Conservation (phyloP, 2,888 invertebrate species). For the Mythimna vitellina region DNA sequence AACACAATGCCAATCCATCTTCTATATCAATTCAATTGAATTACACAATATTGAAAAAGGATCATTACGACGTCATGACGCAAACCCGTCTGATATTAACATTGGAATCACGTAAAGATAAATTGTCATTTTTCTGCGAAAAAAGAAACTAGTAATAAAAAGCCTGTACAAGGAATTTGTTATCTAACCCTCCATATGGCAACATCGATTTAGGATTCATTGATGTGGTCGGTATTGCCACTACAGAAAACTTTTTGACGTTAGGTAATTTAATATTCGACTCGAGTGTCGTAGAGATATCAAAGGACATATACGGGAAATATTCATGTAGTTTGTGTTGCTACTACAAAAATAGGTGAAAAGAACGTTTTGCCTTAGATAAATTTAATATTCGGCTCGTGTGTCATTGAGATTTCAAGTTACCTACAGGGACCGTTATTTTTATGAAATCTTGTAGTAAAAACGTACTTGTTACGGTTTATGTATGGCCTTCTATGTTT, state of each 20-base stretch:
- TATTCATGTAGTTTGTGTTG: slow-evolving; percentile 10
- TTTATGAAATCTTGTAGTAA: not conserved
- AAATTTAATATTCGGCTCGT: not conserved
- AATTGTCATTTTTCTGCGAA: slow-evolving; percentile 39
- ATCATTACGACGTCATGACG: slow-evolving; percentile 14
- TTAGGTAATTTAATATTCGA: slow-evolving; percentile 20
- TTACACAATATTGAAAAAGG: not conserved
- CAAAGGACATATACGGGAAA: slow-evolving; percentile 1
- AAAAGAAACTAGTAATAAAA: slow-evolving; percentile 45
- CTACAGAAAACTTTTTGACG: slow-evolving; percentile 14
- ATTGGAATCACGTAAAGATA: slow-evolving; percentile 44
- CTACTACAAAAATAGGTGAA: not conserved
- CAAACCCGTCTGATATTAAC: slow-evolving; percentile 7
- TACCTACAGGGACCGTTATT: not conserved
- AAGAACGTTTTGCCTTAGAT: not conserved
- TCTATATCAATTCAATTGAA: not conserved
- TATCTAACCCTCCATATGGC: slow-evolving; percentile 32
- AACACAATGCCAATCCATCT: not conserved
- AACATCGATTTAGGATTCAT: slow-evolving; percentile 35
- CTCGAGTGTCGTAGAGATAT: slow-evolving; percentile 9
- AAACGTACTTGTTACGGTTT: not conserved
- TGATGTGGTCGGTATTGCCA: slow-evolving; percentile 13
- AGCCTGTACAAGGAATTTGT: slow-evolving; percentile 24
- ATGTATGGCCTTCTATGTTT: too few relatives aligned
- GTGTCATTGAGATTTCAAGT: not conserved